Evolutionary conservation across 2,797 vertebrate genomes (phyloP).

Genomic region (Brachymystax lenok): DNA sequence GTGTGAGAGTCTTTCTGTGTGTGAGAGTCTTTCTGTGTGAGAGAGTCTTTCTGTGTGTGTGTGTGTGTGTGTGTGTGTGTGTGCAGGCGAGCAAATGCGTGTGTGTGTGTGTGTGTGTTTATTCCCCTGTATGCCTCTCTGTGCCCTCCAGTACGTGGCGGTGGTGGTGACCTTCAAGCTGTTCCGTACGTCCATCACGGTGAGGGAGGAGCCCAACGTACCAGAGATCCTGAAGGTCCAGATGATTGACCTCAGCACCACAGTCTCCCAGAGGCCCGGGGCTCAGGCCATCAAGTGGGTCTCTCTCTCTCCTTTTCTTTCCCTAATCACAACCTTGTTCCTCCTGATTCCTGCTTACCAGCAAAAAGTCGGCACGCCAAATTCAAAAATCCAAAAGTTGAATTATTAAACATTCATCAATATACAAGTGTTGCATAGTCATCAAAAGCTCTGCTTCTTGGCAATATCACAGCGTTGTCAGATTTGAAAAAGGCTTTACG

Average conservation of each 20-base stretch:
- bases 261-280: slow-evolving; percentile 88
- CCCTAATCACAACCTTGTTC: no score
- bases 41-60: no score
- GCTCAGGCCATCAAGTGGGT: slow-evolving; percentile 90
- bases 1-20: slow-evolving; percentile 72
- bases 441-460: no score
- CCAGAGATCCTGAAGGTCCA: slow-evolving; percentile 92
- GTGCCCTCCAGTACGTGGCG: slow-evolving; percentile 84
- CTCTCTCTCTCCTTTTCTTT: not conserved
- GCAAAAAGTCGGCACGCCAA: no score
- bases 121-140: slow-evolving; percentile 5
- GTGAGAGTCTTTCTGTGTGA: slow-evolving; percentile 69
- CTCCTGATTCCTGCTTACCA: no score
- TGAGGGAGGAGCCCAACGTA: slow-evolving; percentile 83
- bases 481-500: no score
- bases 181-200: slow-evolving; percentile 85
- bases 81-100: not conserved
- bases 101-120: slow-evolving; percentile 11
- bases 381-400: no score
- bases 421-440: no score
- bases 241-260: slow-evolving; percentile 90
- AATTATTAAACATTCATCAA: no score
- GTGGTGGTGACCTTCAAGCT: slow-evolving; percentile 87
- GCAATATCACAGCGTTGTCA: no score
- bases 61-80: no score